Evolutionary conservation across 2,113 vertebrate species (phyloP), one percentile per base, ranked within the genome.

Genomic region (Cranoglanis bouderius): DNA sequence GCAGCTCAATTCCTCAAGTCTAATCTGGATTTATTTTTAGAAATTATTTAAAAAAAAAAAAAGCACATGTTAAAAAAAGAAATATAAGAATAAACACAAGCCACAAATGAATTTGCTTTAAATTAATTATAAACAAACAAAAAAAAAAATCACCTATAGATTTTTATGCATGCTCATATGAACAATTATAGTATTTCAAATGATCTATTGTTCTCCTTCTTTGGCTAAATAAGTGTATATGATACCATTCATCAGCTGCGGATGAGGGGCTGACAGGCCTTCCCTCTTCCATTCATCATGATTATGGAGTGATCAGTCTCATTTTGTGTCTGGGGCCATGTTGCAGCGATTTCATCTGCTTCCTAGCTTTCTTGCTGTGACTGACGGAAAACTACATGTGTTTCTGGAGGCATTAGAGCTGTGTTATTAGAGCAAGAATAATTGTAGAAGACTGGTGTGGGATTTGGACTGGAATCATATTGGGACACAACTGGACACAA

Each of bases 191-290:
- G 81, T 91, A 90, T 91, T 91, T 92, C 93, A 92, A 93, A 90
- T 92, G 92, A 94, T 93, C 94, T 93, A 94, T 94, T 93, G 95
- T 95, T 93, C 88, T 94, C 88, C 89, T 92, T 90, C 92, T 94
- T 94, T 93, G 92, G 92, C 91, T 94, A 95, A 95, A 96, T 95
- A 95, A 94, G 91, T 94, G 94, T 94, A 94, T 95, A 95, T 95
- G 95, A 95, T 92, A 94, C 93, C 94, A 96, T 95, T 96, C 93
- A 95, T 95, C 95, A 95, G 91, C 85, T 88, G 51, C 88, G 91
- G 93, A 92, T 93, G 93, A 94, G 93, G 90, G 89, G 92, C 92
- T 94, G 95, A 94, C 92, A 87, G 86, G 90, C 92, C 93, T 89
- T 93, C 91, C 90, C 92, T 91, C 85, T 94, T 92, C 92, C 95